Evolutionary conservation across 2,888 invertebrate genomes (phyloP).

Genomic region (Phortica magna): DNA sequence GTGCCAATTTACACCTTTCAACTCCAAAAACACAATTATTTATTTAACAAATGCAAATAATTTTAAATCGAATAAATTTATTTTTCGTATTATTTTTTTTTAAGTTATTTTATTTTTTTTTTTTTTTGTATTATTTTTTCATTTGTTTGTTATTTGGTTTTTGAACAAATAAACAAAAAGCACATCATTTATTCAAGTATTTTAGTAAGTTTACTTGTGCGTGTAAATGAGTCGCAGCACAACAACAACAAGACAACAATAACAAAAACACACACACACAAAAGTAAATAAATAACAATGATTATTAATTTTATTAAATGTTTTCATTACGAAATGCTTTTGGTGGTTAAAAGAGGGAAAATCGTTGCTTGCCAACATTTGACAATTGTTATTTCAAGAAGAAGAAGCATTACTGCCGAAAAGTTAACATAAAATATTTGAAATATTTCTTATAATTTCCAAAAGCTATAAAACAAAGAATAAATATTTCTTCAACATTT

Average conservation of each 20-base stretch:
- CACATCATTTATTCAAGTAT: background rate
- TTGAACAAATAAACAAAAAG: background rate
- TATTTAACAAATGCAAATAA: slow-evolving; percentile 12
- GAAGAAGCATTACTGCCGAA: background rate
- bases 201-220: background rate
- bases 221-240: too few relatives aligned
- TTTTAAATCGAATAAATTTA: background rate
- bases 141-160: background rate
- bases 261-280: too few relatives aligned
- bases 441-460: background rate
- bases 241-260: too few relatives aligned
- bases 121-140: background rate
- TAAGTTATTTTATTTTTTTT: background rate
- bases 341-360: too few relatives aligned
- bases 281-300: too few relatives aligned
- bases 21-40: background rate
- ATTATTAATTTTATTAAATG: too few relatives aligned
- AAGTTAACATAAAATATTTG: background rate
- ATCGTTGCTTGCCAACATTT: too few relatives aligned
- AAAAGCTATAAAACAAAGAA: slow-evolving; percentile 5
- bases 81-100: background rate
- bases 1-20: slow-evolving; percentile 16
- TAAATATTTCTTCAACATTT: slow-evolving; percentile 17
- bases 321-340: too few relatives aligned
- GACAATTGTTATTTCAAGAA: too few relatives aligned